These are phyloP conservation scores for Tryphoninae sp. DNA, from an alignment of 2,888 invertebrate species.

Conservation along the genomic window DNA sequence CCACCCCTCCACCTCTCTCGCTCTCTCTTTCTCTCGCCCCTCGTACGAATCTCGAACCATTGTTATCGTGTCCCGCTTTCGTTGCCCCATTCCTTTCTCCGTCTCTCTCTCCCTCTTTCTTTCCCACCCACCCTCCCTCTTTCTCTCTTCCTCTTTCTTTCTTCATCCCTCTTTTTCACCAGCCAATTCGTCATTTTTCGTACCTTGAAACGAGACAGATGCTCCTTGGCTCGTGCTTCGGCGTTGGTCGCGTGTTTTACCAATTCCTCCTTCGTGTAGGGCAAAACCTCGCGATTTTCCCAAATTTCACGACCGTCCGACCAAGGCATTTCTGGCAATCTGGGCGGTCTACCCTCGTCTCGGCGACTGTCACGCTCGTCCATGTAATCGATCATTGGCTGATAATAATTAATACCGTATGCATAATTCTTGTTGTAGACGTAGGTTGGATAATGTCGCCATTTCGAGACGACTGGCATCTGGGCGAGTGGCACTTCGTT, in stretches of 20 bases:
- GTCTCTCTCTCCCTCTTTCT: slow-evolving; percentile 31
- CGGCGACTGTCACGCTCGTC: slow-evolving; percentile 85
- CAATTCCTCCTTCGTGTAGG: slow-evolving; percentile 87
- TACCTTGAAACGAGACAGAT: slow-evolving; percentile 84
- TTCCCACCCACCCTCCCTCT: slow-evolving; percentile 61
- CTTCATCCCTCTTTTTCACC: slow-evolving; percentile 35
- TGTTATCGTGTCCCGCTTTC: slow-evolving; percentile 61
- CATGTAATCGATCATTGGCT: slow-evolving; percentile 93
- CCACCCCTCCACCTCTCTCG: not conserved
- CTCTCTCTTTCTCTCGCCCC: slow-evolving; percentile 16
- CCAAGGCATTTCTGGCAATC: slow-evolving; percentile 86
- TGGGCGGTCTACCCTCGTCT: slow-evolving; percentile 77
- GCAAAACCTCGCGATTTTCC: slow-evolving; percentile 86
- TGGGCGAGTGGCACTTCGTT: slow-evolving; percentile 73
- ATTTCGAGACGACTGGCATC: slow-evolving; percentile 77
- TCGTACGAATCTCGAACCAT: slow-evolving; percentile 34
- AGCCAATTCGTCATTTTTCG: slow-evolving; percentile 28
- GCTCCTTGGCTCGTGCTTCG: slow-evolving; percentile 87
- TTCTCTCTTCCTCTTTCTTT: slow-evolving; percentile 45
- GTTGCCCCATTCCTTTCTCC: slow-evolving; percentile 60
- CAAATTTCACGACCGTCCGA: slow-evolving; percentile 78
- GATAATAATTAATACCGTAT: slow-evolving; percentile 92
- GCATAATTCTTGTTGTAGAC: slow-evolving; percentile 93
- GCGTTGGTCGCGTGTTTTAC: slow-evolving; percentile 86
- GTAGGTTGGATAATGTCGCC: slow-evolving; percentile 83